Conservation (phyloP, 2,797 vertebrate species). For the Schizopygopsis malacanthus region DNA sequence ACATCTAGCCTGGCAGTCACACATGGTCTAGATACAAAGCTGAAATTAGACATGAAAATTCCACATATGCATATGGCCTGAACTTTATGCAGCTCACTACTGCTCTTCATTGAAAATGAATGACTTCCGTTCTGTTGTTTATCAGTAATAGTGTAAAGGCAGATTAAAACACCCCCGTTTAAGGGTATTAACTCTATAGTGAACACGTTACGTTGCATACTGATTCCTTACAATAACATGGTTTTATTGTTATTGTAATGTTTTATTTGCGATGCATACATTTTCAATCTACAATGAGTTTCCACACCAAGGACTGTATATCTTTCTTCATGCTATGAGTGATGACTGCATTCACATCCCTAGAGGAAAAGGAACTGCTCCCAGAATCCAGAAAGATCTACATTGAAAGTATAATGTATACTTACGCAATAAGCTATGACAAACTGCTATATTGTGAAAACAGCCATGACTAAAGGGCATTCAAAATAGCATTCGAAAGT, state of each 20-base stretch:
- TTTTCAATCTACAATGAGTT: background rate
- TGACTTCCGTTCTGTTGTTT: background rate
- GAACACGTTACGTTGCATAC: background rate
- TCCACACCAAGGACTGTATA: background rate
- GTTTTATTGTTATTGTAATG: background rate
- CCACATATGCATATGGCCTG: background rate
- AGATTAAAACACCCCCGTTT: background rate
- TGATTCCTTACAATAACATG: background rate
- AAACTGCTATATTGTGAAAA: constrained; percentile 6
- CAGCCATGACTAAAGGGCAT: background rate
- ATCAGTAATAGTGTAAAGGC: background rate
- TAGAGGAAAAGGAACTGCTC: background rate
- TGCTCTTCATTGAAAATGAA: background rate
- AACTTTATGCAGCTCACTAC: background rate
- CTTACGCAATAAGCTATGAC: background rate
- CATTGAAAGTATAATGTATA: background rate
- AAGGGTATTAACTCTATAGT: background rate
- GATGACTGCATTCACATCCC: background rate
- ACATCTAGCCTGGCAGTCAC: background rate
- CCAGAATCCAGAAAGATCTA: background rate
- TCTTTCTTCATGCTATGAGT: background rate
- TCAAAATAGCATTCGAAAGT: background rate
- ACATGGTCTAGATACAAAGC: background rate
- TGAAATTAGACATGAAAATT: background rate
- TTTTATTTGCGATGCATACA: background rate